Percentiles rank a stretch among this genome's conserved stretches.
Conservation (phyloP, 2,888 invertebrate genomes). For the Lydus trimaculatus region DNA sequence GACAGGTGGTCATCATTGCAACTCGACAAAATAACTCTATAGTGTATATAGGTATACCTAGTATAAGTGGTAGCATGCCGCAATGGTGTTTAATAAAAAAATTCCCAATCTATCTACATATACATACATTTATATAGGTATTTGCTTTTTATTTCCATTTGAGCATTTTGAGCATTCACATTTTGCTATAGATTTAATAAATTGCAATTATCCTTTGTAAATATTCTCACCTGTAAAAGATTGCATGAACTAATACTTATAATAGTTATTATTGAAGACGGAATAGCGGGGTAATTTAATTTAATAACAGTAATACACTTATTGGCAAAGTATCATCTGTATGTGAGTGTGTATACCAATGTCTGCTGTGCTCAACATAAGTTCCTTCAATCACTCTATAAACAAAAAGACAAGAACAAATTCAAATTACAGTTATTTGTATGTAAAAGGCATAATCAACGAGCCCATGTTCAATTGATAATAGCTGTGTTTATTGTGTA, state of each 20-base stretch:
- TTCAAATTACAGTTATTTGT: conserved; percentile 43
- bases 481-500: conserved; percentile 37
- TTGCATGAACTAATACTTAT: not conserved
- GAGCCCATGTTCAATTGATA: conserved; percentile 39
- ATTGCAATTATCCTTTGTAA: not conserved
- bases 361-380: not conserved
- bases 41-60: too few species aligned
- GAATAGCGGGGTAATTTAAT: conserved; percentile 30
- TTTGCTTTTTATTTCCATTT: not conserved
- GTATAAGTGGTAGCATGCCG: not conserved
- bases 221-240: not conserved
- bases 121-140: too few species aligned
- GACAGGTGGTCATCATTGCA: conserved; percentile 14
- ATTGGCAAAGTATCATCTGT: not conserved
- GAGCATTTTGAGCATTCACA: not conserved
- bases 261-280: conserved; percentile 21
- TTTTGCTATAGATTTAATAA: not conserved
- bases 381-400: not conserved
- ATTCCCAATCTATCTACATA: not conserved
- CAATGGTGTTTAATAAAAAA: not conserved
- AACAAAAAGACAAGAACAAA: conserved; percentile 28
- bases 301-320: conserved; percentile 29
- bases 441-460: conserved; percentile 39
- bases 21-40: not conserved
- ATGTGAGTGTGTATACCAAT: not conserved